Base-by-base conservation (phyloP, 2,113 vertebrate species). In the Cyprinus carpio region DNA sequence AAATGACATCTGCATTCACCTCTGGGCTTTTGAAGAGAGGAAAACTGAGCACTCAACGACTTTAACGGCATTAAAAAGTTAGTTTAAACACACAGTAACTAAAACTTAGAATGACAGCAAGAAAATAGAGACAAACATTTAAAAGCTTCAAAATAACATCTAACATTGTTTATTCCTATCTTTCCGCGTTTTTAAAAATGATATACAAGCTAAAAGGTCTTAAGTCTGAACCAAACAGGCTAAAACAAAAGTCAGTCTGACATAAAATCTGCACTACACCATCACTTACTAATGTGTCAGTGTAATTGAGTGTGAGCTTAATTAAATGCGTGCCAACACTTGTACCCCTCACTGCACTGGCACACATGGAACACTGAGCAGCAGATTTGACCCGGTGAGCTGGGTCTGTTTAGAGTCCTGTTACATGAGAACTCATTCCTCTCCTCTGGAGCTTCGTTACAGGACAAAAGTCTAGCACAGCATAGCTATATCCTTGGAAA, bases 1-100 rank as follows among this genome's bases (percentile, higher is more conserved):
- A 89, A 88, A 87, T 58, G 37, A 85, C 88, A 82, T 90, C 87
- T 87, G 80, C 85, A 88, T 85, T 89, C 83, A 78, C 72, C 51
- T 58, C 82, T 49, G 15, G 81, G 54, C 87, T 87, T 90, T 87
- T 85, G 83, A 87, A 88, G 76, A 83, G 60, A 84, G 37, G 51
- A 81, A 74, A 81, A 51, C 81, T 72, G 81, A 89, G 72, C 67
- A 71, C 71, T 84, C 58, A 82, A 82, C 77, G 69, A 76, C 82
- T 84, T 86, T 76, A 81, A 87, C 65, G 56, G 29, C 74, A 71
- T 40, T 75, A 10, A 56, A 29, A 83, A 54, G 12, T 81, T 34
- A 51, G 62, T 54, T 74, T 82, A 77, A 88, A 85, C 74, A 46
- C 40, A 78, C 49, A 81, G 54, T 49, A 71, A 76, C 29, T 56